Percentiles rank a stretch among this genome's conserved stretches.
These are phyloP conservation scores for Nestor notabilis DNA, from an alignment of 2,113 vertebrate species.

Conservation along the genomic window DNA sequence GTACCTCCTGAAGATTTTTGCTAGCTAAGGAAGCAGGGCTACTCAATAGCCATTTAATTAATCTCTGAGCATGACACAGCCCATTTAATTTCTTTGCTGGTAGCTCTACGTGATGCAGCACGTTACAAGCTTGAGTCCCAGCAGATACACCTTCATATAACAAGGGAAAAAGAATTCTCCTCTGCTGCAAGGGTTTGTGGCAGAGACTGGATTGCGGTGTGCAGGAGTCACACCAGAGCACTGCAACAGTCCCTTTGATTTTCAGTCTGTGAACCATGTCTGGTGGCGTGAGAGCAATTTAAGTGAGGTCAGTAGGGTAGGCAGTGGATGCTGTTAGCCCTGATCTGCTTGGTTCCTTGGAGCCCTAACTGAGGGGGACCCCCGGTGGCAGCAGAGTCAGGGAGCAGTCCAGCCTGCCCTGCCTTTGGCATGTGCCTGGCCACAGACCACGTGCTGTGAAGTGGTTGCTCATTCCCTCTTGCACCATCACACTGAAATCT, in stretches of 20 bases:
- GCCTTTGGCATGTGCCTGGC: accelerated
- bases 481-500: background rate
- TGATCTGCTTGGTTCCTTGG: background rate
- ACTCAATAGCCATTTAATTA: background rate
- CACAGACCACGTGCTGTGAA: accelerated
- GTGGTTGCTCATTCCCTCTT: background rate
- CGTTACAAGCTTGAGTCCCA: background rate
- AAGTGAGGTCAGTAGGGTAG: background rate
- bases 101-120: background rate
- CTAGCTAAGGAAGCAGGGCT: background rate
- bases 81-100: background rate
- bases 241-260: background rate
- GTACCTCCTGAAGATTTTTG: background rate
- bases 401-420: background rate
- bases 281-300: background rate
- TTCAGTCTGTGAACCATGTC: background rate
- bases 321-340: background rate
- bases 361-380: background rate
- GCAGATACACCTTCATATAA: background rate
- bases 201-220: background rate
- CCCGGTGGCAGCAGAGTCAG: accelerated
- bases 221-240: background rate
- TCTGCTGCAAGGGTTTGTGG: background rate
- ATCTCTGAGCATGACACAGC: background rate
- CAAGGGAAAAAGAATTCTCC: background rate